Evolutionary conservation across 1,140 invertebrate species (phyloP), one percentile per base, ranked within the genome.

Genomic region (Magallana angulata): DNA sequence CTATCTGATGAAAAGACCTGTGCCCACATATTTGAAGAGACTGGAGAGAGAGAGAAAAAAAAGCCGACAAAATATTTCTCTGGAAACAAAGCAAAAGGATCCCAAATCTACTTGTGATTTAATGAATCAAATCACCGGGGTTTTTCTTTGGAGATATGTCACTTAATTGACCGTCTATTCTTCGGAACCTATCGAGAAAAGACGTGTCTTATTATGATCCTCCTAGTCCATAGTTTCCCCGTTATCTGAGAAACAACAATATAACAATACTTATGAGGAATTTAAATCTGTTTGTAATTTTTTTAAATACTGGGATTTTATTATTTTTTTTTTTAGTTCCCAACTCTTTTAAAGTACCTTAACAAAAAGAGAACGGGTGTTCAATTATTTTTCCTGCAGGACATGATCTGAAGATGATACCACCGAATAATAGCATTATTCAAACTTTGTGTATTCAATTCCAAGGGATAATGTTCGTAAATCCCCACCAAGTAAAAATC

Each of bases 321-420:
- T 48, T 48, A 4, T 48, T 48, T 48, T 48, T 48, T 48, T 48
- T 48, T 48, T 48, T 48, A 48, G 2, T 48, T 48, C 5, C 36
- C 36, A 48, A 2, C 36, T 48, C 36, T 48, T 36, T 36, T 24
- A 11, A 76, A 30, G 68, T 11, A 30, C 7, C 68, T 30, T 36
- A 76, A 76, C 68, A 76, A 76, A 30, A 76, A 18, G 18, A 18
- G 68, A 76, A 18, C 36, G 68, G 24, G 60, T 62, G 68, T 76
- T 76, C 68, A 76, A 76, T 76, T 76, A 76, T 76, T 76, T 76
- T 76, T 30, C 18, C 68, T 76, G 68, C 68, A 76, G 68, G 68
- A 76, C 68, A 11, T 76, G 68, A 76, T 76, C 68, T 30, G 24
- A 30, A 36, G 68, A 30, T 76, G 68, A 76, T 36, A 76, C 24